phyloP scores from a whole-genome alignment of 2,797 vertebrate species.

The Pterois miles region DNA sequence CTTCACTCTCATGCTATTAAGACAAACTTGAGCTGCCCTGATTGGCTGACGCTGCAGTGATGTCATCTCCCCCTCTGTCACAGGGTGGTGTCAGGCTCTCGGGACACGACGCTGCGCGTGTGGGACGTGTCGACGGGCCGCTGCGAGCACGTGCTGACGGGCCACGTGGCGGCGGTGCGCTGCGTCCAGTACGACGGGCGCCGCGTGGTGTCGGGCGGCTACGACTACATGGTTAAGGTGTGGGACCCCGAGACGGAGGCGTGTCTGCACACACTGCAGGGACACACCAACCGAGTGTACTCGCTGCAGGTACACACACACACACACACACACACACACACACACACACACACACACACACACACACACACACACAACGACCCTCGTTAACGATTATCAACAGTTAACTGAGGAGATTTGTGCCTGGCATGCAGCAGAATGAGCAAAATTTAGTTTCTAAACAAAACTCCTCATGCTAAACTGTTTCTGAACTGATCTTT shows the following conservation, averaged over 20 bases:
- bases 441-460: no score
- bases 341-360: background rate
- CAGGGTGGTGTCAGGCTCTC: slow-evolving; percentile 95
- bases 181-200: slow-evolving; percentile 95
- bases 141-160: slow-evolving; percentile 93
- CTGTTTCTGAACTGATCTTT: no score
- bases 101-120: slow-evolving; percentile 92
- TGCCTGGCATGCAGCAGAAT: no score
- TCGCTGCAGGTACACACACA: slow-evolving; percentile 88
- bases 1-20: background rate
- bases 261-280: slow-evolving; percentile 95
- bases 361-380: background rate
- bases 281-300: slow-evolving; percentile 96
- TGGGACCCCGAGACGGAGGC: slow-evolving; percentile 96
- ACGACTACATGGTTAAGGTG: slow-evolving; percentile 97
- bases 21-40: background rate
- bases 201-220: slow-evolving; percentile 93
- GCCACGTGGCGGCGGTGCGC: slow-evolving; percentile 93
- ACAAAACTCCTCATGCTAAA: no score
- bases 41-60: slow-evolving; percentile 2
- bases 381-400: no score
- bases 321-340: slow-evolving; percentile 2
- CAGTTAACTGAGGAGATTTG: no score
- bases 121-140: slow-evolving; percentile 93
- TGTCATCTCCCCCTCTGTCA: background rate